phyloP scores from a whole-genome alignment of 2,888 invertebrate genomes.

The Pomacea canaliculata region DNA sequence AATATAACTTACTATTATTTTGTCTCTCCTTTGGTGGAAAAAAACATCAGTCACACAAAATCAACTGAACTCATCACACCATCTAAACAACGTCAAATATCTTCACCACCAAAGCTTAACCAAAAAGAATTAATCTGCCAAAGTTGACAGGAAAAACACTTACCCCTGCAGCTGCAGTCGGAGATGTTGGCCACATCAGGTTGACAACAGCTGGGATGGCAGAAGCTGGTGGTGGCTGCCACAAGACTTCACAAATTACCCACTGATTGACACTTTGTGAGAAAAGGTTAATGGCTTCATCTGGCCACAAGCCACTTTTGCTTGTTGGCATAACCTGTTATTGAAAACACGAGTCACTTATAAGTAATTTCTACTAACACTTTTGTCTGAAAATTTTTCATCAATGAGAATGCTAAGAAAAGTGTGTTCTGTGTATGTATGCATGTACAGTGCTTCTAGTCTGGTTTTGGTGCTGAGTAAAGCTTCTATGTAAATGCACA shows the following conservation, averaged over 20 bases:
- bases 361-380: no score
- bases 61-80: no score
- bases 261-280: conserved; percentile 40
- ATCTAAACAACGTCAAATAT: no score
- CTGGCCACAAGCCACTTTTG: conserved; percentile 51
- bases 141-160: no score
- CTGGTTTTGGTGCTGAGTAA: not conserved
- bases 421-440: not conserved
- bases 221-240: conserved; percentile 29
- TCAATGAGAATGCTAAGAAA: conserved; percentile 2
- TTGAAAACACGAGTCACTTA: not conserved
- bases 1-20: no score
- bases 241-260: conserved; percentile 37
- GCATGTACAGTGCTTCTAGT: not conserved
- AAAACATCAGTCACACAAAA: no score
- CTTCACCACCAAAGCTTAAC: no score
- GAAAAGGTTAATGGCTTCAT: conserved; percentile 45
- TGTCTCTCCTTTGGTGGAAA: no score
- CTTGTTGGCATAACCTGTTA: conserved; percentile 51
- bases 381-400: no score
- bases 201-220: conserved; percentile 39
- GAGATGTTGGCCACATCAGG: conserved; percentile 20
- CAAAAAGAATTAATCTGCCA: no score
- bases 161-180: not conserved
- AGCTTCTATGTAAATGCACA: no score